Base-by-base conservation (phyloP, 2,113 vertebrate genomes). In the Anolis carolinensis region DNA sequence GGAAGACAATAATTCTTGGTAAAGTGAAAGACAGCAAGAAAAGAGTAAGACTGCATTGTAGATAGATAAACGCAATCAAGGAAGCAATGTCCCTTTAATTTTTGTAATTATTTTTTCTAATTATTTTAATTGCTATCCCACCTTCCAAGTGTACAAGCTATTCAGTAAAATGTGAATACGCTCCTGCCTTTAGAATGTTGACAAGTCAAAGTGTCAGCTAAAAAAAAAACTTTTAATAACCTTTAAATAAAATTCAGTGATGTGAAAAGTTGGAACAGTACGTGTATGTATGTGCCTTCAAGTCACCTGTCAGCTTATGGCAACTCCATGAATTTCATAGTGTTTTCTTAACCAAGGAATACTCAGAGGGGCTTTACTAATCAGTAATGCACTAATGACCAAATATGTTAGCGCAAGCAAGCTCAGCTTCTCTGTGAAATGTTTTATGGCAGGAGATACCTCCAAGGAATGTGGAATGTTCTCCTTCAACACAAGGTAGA, bases 391-490 rank as follows among this genome's bases (percentile, higher is more conserved):
- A 89, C 59, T 73, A 71, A 3, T 87, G 65, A 81, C 82, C 52
- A 84, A 39, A 36, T 87, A 55, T 87, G 6, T 86, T 84, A 72
- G 32, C 36, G 10, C 79, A 82, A 87, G 4, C 52, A 84, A 87
- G 4, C 52, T 84, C 0, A 0, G 0, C 77, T 68, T 84, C 34
- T 5, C 0, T 80, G 75, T 90, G 52, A 68, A 86, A 82, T 32
- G 62, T 59, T 84, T 20, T 4, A 85, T 94, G 82, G 2, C 71
- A 83, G 76, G 75, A 88, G 70, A 65, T 80, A 39, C 85, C 87
- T 88, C 87, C 4, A 1, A 63, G 86, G 50, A 77, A 23, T 16
- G 73, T 50, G 72, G 44, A 80, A 34, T 21, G 1, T 55, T 90
- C 82, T 88, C 79, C 85, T 0, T 73, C 1, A 75, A 55, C 77